Conservation (phyloP, 2,888 invertebrate genomes). For the Lissonota sp. region DNA sequence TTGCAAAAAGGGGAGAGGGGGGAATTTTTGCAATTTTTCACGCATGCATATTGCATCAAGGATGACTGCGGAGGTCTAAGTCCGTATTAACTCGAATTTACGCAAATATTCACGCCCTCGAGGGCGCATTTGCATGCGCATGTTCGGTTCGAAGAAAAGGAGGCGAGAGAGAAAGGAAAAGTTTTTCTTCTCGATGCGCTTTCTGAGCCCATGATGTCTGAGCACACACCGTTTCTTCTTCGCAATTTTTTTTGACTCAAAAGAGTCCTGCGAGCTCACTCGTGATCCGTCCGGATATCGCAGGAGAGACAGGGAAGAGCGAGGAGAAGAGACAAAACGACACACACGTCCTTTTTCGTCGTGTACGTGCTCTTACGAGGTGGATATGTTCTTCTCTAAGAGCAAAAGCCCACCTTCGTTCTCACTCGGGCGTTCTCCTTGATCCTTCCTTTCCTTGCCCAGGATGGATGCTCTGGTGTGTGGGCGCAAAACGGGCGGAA, state of each 20-base stretch:
- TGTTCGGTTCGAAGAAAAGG: slow-evolving; percentile 1
- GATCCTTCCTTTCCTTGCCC: slow-evolving; percentile 5
- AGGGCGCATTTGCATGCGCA: slow-evolving; percentile 12
- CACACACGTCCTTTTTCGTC: not conserved
- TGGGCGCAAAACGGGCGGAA: slow-evolving; percentile 46
- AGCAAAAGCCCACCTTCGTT: slow-evolving; percentile 2
- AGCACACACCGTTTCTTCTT: not conserved
- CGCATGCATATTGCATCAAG: slow-evolving; percentile 47
- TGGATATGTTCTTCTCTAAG: not conserved
- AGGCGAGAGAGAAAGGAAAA: slow-evolving; percentile 11
- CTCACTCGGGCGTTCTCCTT: slow-evolving; percentile 6
- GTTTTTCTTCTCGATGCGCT: slow-evolving; percentile 44
- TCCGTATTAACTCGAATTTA: slow-evolving; percentile 49
- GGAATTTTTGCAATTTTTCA: slow-evolving; percentile 27
- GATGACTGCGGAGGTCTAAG: not conserved
- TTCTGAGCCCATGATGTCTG: slow-evolving; percentile 17
- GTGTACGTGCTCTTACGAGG: slow-evolving; percentile 12
- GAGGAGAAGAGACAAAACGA: slow-evolving; percentile 23
- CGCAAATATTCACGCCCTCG: slow-evolving; percentile 31
- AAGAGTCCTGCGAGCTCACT: slow-evolving; percentile 30
- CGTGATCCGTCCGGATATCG: slow-evolving; percentile 3
- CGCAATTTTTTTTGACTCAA: slow-evolving; percentile 44
- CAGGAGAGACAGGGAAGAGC: not conserved
- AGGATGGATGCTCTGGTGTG: slow-evolving; percentile 30
- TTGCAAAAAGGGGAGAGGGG: not conserved